Percentiles rank a stretch among this genome's conserved stretches.
Conservation (phyloP, 2,113 vertebrate genomes). For the Camelus bactrianus region DNA sequence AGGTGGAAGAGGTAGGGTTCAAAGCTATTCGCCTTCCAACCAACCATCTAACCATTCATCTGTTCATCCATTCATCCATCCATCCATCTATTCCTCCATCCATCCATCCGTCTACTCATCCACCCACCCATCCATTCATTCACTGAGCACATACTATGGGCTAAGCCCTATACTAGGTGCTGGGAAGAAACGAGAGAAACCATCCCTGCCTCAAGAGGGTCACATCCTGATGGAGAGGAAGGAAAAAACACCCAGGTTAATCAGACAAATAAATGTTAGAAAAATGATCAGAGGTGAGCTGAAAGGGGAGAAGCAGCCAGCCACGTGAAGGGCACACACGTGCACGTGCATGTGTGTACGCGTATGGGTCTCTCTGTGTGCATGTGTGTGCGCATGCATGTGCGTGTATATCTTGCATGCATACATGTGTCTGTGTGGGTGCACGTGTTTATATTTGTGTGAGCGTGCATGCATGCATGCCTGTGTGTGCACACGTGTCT, state of each 20-base stretch:
- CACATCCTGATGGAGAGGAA: neutral
- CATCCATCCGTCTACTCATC: rapidly evolving
- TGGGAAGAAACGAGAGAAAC: neutral
- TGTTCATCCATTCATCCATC: no score
- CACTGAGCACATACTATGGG: neutral
- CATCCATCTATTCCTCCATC: neutral
- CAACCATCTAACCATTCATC: rapidly evolving
- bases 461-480: no score
- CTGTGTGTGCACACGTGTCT: no score
- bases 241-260: no score
- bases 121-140: no score
- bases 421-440: neutral
- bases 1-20: neutral
- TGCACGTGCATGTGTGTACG: neutral
- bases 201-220: no score
- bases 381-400: no score
- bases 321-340: no score
- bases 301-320: neutral
- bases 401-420: neutral
- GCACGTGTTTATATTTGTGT: rapidly evolving
- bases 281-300: neutral
- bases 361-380: neutral
- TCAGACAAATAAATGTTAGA: neutral
- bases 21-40: neutral
- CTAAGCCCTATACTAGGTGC: neutral